phyloP scores from a whole-genome alignment of 2,888 invertebrate genomes.

The Bugulina stolonifera region DNA sequence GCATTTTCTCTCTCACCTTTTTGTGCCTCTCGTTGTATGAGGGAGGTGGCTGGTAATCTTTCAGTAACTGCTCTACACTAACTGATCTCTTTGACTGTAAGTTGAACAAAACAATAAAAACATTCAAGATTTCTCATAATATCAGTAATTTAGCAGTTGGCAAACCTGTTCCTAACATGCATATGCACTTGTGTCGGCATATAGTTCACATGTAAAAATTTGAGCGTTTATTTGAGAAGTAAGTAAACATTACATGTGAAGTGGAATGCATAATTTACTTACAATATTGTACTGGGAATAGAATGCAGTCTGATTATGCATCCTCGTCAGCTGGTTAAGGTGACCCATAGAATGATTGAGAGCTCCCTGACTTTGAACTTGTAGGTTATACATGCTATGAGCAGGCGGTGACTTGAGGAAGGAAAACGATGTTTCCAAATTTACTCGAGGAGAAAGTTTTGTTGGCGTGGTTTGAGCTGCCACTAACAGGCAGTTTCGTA shows the following conservation, averaged over 20 bases:
- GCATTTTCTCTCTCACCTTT: constrained; percentile 8
- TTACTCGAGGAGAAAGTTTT: constrained; percentile 6
- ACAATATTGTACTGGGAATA: constrained; percentile 17
- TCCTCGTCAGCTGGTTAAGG: not conserved
- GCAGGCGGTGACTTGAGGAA: not conserved
- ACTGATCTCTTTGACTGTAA: not conserved
- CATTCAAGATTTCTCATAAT: too few species aligned
- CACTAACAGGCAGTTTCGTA: not conserved
- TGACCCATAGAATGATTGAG: constrained; percentile 8
- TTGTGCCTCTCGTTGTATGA: constrained; percentile 21
- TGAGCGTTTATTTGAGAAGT: too few species aligned
- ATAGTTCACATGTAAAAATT: too few species aligned
- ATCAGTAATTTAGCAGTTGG: too few species aligned
- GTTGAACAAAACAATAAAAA: too few species aligned
- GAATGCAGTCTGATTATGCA: not conserved
- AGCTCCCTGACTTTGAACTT: constrained; percentile 9
- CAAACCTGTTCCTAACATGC: too few species aligned
- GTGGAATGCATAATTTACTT: not conserved
- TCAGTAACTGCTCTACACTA: constrained; percentile 6
- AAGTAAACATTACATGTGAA: too few species aligned
- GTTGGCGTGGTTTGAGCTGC: not conserved
- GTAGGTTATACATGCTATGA: not conserved
- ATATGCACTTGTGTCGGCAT: too few species aligned
- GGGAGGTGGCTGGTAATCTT: constrained; percentile 19
- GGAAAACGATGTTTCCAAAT: not conserved